Conservation (phyloP, 35 echinoderm and acorn worm genomes). For the Heliocidaris erythrogramma region DNA sequence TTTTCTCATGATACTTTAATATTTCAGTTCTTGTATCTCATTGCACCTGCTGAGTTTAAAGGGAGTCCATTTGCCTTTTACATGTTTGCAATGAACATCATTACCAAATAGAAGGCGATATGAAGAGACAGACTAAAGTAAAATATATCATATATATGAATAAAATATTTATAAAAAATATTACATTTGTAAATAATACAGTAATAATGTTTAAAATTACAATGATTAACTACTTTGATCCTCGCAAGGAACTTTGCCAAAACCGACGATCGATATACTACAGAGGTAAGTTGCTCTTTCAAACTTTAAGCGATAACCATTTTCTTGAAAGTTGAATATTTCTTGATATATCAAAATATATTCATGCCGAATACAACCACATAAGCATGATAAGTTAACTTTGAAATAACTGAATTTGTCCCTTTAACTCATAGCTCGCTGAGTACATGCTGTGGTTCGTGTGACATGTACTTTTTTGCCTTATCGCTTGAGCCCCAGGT, state of each 20-base stretch:
- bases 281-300: background rate
- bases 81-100: too few relatives aligned
- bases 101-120: too few relatives aligned
- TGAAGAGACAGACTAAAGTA: too few relatives aligned
- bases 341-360: background rate
- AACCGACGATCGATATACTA: background rate
- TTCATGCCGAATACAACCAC: background rate
- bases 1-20: too few relatives aligned
- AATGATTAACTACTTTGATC: background rate
- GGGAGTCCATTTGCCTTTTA: too few relatives aligned
- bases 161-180: background rate
- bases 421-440: background rate
- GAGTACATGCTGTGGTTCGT: background rate
- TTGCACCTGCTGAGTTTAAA: too few relatives aligned
- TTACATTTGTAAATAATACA: background rate
- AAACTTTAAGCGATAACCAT: background rate
- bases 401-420: background rate
- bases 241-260: background rate
- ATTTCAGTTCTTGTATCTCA: too few relatives aligned
- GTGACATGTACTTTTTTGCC: constrained; percentile 15
- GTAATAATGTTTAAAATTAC: too few relatives aligned
- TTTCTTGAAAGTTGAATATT: background rate
- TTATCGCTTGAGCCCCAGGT: constrained; percentile 8
- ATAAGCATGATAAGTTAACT: background rate
- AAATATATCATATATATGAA: too few relatives aligned